A percentile compares a stretch with the other conserved stretches of the same genome.
These are phyloP conservation scores for Nothobranchius furzeri DNA, from an alignment of 2,113 vertebrate species.

Conservation along the genomic window DNA sequence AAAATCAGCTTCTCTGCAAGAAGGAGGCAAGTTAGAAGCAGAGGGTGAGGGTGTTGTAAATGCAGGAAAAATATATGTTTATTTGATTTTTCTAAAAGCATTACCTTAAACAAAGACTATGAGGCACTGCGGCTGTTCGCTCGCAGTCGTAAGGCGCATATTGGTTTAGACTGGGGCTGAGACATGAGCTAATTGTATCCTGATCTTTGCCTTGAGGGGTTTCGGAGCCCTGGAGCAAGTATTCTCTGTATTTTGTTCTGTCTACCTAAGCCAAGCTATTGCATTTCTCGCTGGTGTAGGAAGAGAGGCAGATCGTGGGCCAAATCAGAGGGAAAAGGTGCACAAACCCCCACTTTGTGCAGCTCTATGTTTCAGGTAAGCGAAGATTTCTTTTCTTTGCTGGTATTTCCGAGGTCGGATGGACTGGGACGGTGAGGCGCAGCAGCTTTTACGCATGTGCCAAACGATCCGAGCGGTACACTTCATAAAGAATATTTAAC, in stretches of 20 bases:
- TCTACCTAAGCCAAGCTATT: constrained; percentile 99
- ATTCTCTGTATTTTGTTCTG: constrained; percentile 98
- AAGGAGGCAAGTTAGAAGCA: constrained; percentile 91
- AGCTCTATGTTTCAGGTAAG: constrained; percentile 94
- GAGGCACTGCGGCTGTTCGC: constrained; percentile 83
- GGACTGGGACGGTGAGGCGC: constrained; percentile 88
- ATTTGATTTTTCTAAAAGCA: constrained; percentile 71
- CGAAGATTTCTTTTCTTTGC: constrained; percentile 84
- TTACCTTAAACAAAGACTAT: constrained; percentile 80
- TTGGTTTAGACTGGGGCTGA: constrained; percentile 95
- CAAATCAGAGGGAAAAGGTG: constrained; percentile 78
- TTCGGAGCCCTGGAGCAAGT: constrained; percentile 98
- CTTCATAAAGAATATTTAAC: constrained; percentile 76
- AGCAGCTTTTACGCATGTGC: constrained; percentile 97
- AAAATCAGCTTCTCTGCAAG: constrained; percentile 99
- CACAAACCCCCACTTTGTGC: constrained; percentile 78
- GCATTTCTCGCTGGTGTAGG: constrained; percentile 97
- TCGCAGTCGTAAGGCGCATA: constrained; percentile 91
- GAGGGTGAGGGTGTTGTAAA: constrained; percentile 85
- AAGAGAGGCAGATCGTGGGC: constrained; percentile 90
- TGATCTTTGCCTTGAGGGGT: constrained; percentile 99
- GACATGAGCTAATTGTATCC: constrained; percentile 99
- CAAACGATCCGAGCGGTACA: constrained; percentile 83
- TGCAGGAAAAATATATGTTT: constrained; percentile 64
- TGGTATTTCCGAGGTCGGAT: constrained; percentile 86